These are phyloP conservation scores for Cataglyphis livida DNA, from an alignment of 2,888 invertebrate genomes.

Conservation along the genomic window DNA sequence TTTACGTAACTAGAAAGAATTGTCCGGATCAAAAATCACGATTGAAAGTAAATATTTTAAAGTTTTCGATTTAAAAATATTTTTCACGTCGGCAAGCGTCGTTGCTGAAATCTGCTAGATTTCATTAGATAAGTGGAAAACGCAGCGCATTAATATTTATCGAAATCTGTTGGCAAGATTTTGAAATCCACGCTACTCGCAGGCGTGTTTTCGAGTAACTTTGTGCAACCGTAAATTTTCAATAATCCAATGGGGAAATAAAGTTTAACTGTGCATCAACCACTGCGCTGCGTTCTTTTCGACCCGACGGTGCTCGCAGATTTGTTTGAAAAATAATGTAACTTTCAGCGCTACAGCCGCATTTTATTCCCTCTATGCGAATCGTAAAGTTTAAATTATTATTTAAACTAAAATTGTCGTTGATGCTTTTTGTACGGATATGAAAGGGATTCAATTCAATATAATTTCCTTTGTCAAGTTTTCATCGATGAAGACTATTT, in stretches of 20 bases:
- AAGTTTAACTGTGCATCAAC: constrained; percentile 41
- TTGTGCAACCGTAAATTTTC: constrained; percentile 34
- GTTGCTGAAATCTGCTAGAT: neutral
- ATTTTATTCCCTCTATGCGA: constrained; percentile 29
- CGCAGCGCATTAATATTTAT: neutral
- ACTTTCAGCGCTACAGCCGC: neutral
- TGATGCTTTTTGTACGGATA: neutral
- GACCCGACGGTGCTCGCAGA: neutral
- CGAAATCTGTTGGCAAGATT: constrained; percentile 18
- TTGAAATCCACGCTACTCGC: constrained; percentile 20
- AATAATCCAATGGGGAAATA: constrained; percentile 50
- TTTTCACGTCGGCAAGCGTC: neutral
- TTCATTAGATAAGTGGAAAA: constrained; percentile 10
- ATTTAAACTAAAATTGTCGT: constrained; percentile 19
- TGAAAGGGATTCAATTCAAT: neutral
- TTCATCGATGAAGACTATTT: neutral
- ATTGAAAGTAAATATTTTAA: neutral
- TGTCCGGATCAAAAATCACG: neutral
- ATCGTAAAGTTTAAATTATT: constrained; percentile 13
- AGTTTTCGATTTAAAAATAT: neutral
- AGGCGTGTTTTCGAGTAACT: constrained; percentile 15
- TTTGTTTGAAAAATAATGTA: constrained; percentile 35
- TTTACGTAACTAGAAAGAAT: neutral
- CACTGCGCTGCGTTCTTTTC: constrained; percentile 30
- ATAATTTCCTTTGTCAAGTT: neutral